A percentile compares a stretch with the other conserved stretches of the same genome.
phyloP scores from a whole-genome alignment of 2,888 invertebrate genomes.

The Polyommatus icarus region DNA sequence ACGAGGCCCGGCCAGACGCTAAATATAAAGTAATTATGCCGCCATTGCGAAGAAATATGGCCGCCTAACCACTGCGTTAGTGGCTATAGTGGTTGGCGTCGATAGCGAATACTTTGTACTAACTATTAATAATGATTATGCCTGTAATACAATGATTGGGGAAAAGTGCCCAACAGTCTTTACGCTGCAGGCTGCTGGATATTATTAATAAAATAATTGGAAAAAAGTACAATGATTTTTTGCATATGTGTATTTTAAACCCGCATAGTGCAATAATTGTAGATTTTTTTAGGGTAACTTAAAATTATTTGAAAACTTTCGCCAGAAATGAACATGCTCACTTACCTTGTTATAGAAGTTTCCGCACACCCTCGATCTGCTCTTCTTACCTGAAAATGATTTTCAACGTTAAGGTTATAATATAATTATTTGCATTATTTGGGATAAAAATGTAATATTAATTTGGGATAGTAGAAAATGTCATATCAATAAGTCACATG shows the following conservation, averaged over 20 bases:
- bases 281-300: neutral
- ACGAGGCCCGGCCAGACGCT: neutral
- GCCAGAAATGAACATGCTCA: neutral
- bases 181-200: too few species aligned
- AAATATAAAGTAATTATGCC: constrained; percentile 14
- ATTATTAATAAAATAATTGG: neutral
- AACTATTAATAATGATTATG: neutral
- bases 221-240: neutral
- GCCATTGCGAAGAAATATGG: constrained; percentile 13
- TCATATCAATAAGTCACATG: too few species aligned
- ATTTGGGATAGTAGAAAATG: too few species aligned
- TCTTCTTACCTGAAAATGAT: too few species aligned
- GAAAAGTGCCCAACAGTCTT: neutral
- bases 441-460: too few species aligned
- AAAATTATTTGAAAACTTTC: neutral
- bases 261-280: neutral
- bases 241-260: too few species aligned
- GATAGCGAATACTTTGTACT: neutral
- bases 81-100: constrained; percentile 5
- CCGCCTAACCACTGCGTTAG: neutral
- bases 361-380: too few species aligned
- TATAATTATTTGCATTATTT: too few species aligned
- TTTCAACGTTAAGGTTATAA: too few species aligned
- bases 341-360: neutral
- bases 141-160: neutral